Evolutionary conservation across 1,140 invertebrate species (phyloP).

Genomic region (Charaxes varanes): DNA sequence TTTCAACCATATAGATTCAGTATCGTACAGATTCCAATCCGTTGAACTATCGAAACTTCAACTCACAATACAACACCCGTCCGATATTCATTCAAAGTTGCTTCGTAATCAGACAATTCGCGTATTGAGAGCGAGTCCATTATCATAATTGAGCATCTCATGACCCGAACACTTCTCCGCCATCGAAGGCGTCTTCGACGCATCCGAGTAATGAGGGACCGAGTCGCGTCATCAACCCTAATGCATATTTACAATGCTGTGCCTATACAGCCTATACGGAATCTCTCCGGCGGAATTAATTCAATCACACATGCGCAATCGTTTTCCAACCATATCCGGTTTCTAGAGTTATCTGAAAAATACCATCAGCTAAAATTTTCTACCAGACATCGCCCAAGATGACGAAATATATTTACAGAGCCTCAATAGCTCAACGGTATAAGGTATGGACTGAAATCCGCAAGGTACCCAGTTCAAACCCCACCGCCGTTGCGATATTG

Average conservation of each 20-base stretch:
- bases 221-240: conserved; percentile 49
- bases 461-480: too few relatives aligned
- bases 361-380: too few relatives aligned
- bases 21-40: too few relatives aligned
- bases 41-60: too few relatives aligned
- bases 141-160: conserved; percentile 64
- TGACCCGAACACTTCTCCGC: conserved; percentile 52
- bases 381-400: conserved; percentile 29
- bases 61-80: neutral
- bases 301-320: conserved; percentile 24
- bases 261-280: conserved; percentile 35
- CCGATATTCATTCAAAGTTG: too few relatives aligned
- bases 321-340: conserved; percentile 33
- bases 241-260: conserved; percentile 61
- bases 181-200: conserved; percentile 60
- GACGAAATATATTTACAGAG: conserved; percentile 11
- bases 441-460: too few relatives aligned
- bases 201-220: conserved; percentile 55
- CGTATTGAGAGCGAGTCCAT: conserved; percentile 34
- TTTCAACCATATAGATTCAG: too few relatives aligned
- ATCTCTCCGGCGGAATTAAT: conserved; percentile 41
- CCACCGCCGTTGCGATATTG: too few relatives aligned
- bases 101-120: conserved; percentile 11
- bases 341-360: conserved; percentile 29
- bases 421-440: too few relatives aligned